Percentiles rank a stretch among this genome's conserved stretches.
phyloP scores from a whole-genome alignment of 2,797 vertebrate genomes.

The Peromyscus attwateri region DNA sequence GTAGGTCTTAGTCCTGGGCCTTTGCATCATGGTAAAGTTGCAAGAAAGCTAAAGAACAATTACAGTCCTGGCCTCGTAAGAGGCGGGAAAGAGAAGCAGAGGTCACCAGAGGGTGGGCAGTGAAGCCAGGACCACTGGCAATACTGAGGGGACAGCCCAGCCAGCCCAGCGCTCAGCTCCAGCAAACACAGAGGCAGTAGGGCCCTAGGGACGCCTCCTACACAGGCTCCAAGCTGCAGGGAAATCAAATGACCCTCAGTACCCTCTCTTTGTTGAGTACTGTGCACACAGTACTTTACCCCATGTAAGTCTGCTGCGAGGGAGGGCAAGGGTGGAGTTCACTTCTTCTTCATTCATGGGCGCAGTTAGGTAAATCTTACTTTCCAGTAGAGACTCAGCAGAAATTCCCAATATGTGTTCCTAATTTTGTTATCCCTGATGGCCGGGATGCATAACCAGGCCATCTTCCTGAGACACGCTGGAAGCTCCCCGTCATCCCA shows the following conservation, averaged over 20 bases:
- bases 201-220: neutral
- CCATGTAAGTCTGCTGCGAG: accelerated
- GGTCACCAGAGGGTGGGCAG: neutral
- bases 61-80: neutral
- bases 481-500: neutral
- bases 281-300: no score
- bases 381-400: neutral
- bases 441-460: neutral
- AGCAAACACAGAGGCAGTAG: accelerated
- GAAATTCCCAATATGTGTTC: neutral
- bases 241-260: neutral
- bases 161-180: neutral
- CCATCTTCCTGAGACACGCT: neutral
- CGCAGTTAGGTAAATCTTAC: neutral
- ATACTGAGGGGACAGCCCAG: neutral
- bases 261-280: neutral
- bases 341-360: neutral
- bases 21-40: accelerated
- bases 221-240: accelerated
- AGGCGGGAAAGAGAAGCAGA: neutral
- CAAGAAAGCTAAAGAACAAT: neutral
- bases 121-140: neutral
- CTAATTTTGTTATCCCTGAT: neutral
- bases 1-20: neutral
- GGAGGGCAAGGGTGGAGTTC: neutral